phyloP scores from a whole-genome alignment of 2,113 vertebrate genomes.

The Heterochromis multidens region DNA sequence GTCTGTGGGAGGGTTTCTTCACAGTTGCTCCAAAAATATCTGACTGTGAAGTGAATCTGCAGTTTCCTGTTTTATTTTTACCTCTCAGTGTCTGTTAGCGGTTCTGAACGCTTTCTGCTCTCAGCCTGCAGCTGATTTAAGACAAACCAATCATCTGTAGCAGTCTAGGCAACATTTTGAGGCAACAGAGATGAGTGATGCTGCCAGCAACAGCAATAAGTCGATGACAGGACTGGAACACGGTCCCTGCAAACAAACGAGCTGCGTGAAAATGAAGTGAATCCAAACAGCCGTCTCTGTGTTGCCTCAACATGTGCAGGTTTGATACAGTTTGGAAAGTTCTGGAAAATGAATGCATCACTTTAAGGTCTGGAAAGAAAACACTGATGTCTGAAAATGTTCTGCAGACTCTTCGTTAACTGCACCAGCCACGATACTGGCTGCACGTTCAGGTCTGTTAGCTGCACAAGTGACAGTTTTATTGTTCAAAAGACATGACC shows the following conservation, averaged over 20 bases:
- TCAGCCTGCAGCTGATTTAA: background rate
- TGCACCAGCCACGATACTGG: too few relatives aligned
- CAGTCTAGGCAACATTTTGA: background rate
- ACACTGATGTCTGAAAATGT: background rate
- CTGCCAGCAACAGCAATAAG: background rate
- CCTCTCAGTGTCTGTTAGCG: background rate
- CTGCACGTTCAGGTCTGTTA: too few relatives aligned
- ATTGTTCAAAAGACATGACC: background rate
- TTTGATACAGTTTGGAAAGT: background rate
- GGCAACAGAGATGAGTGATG: background rate
- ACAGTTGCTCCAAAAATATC: background rate
- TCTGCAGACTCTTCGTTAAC: background rate
- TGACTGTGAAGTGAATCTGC: background rate
- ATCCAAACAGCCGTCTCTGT: background rate
- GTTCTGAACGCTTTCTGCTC: background rate
- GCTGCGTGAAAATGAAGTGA: background rate
- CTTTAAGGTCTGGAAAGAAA: background rate
- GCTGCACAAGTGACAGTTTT: background rate
- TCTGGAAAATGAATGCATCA: background rate
- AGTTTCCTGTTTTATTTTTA: background rate
- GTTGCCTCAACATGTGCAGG: background rate
- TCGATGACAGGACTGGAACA: fast-evolving
- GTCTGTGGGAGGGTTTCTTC: background rate
- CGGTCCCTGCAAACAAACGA: background rate
- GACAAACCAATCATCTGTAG: background rate